A percentile compares a stretch with the other conserved stretches of the same genome.
Conservation (phyloP, 2,113 vertebrate genomes). For the Murina feae region DNA sequence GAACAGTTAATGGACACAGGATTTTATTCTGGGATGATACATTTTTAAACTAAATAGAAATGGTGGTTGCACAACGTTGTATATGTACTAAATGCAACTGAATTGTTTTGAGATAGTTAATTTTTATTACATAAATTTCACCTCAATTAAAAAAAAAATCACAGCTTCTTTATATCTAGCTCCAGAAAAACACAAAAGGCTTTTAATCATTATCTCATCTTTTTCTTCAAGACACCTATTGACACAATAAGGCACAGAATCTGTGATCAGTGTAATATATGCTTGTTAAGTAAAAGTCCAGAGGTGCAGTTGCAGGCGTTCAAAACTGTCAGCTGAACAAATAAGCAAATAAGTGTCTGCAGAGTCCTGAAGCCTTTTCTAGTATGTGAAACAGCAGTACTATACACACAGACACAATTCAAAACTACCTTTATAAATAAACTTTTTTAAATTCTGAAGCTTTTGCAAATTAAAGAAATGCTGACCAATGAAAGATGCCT, state of each 20-base stretch:
- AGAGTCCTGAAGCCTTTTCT: background rate
- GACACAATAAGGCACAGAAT: background rate
- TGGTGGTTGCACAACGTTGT: background rate
- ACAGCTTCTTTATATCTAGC: background rate
- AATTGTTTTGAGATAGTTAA: background rate
- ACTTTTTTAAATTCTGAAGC: background rate
- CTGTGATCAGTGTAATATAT: conserved; percentile 6
- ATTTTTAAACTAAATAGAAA: background rate
- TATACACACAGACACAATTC: background rate
- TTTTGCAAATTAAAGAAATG: conserved; percentile 7
- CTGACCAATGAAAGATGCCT: background rate
- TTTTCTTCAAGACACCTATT: background rate
- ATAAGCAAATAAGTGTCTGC: background rate
- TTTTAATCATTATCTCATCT: background rate
- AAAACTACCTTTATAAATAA: background rate
- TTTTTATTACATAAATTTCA: background rate
- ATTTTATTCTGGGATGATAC: background rate
- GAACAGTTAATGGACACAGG: background rate
- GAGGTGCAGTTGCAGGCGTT: background rate
- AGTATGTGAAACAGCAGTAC: background rate
- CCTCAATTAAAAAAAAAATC: background rate
- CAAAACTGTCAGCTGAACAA: conserved; percentile 41
- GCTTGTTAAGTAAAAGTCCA: conserved; percentile 37
- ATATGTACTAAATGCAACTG: background rate
- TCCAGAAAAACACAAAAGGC: background rate